phyloP scores from a whole-genome alignment of 1,140 invertebrate genomes.

The Meloidogyne hapla region DNA sequence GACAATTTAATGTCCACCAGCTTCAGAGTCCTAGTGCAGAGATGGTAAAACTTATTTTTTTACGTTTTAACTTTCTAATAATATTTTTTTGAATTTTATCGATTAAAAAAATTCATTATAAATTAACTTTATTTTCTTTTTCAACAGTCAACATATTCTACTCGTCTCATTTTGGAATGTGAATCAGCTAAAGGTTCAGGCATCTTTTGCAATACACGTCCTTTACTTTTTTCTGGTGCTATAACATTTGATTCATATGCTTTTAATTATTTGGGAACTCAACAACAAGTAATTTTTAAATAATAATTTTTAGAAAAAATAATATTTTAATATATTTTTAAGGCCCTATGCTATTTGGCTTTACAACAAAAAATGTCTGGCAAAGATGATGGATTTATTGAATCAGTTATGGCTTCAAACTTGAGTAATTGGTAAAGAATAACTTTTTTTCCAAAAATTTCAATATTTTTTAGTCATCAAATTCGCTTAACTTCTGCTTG shows the following conservation, averaged over 20 bases:
- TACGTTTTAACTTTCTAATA: no score
- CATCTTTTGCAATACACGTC: slow-evolving; percentile 9
- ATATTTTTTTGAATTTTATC: no score
- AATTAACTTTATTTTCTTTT: neutral
- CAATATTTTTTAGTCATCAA: slow-evolving; percentile 7
- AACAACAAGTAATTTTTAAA: slow-evolving; percentile 4
- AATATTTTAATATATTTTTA: neutral
- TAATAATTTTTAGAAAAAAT: neutral
- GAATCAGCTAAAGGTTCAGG: slow-evolving; percentile 12
- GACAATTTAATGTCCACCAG: slow-evolving; percentile 1
- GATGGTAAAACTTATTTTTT: neutral
- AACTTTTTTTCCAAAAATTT: neutral
- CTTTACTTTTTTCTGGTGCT: slow-evolving; percentile 11
- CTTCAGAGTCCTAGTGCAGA: neutral
- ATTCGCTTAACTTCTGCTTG: neutral
- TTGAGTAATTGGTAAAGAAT: slow-evolving; percentile 17
- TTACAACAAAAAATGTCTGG: slow-evolving; percentile 11
- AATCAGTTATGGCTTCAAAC: slow-evolving; percentile 2
- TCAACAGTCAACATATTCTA: neutral
- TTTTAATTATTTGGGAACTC: slow-evolving; percentile 14
- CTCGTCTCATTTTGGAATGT: slow-evolving; percentile 17
- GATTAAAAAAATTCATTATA: no score
- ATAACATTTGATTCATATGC: slow-evolving; percentile 13
- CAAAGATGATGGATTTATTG: neutral
- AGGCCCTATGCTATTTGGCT: neutral